Evolutionary conservation across 1,140 invertebrate species (phyloP).

Genomic region (Sitobion miscanthi): DNA sequence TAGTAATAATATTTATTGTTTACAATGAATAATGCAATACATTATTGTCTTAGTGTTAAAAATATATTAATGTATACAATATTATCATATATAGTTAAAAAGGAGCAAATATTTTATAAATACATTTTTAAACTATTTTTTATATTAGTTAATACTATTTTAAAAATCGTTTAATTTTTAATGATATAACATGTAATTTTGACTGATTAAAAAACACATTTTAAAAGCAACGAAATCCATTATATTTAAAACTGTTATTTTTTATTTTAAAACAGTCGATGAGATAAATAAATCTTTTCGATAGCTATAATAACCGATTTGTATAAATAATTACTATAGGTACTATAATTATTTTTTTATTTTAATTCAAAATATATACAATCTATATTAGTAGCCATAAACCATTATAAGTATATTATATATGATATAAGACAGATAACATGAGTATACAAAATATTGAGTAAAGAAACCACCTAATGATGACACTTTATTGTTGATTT

Average conservation of each 20-base stretch:
- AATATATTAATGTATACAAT: constrained; percentile 59
- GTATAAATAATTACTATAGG: too few species aligned
- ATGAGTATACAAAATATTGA: too few species aligned
- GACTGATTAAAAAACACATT: background rate
- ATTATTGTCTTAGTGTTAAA: background rate
- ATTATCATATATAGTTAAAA: background rate
- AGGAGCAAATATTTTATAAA: constrained; percentile 15
- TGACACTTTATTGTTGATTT: too few species aligned
- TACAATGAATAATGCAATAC: background rate
- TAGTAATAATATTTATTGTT: background rate
- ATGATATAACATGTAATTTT: background rate
- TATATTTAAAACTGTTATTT: background rate
- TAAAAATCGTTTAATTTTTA: constrained; percentile 17
- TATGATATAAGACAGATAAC: too few species aligned
- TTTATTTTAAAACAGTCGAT: background rate
- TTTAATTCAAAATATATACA: too few species aligned
- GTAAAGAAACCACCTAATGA: too few species aligned
- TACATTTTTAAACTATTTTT: constrained; percentile 15
- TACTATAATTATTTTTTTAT: too few species aligned
- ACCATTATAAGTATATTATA: too few species aligned
- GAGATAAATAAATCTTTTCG: too few species aligned
- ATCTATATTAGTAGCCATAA: too few species aligned
- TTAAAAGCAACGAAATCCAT: background rate
- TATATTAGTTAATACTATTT: background rate
- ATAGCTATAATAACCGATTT: too few species aligned